Evolutionary conservation across 2,113 vertebrate species (phyloP).

Genomic region (Peromyscus maniculatus): DNA sequence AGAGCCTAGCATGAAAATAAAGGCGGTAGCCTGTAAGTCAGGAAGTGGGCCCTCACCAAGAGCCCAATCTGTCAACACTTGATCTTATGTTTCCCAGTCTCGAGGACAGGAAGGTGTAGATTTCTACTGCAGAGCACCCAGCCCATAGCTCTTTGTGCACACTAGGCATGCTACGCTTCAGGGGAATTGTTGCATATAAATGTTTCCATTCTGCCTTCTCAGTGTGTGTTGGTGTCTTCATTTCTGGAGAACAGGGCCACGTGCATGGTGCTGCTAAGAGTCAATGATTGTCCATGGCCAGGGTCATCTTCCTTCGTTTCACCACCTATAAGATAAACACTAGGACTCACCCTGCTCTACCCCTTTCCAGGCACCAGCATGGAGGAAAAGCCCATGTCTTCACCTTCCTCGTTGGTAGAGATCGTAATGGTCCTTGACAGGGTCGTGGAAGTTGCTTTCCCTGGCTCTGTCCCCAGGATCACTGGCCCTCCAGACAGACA

Average conservation of each 20-base stretch:
- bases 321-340: background rate
- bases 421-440: background rate
- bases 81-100: background rate
- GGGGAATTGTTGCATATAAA: background rate
- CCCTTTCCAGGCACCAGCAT: background rate
- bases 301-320: background rate
- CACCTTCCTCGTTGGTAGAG: background rate
- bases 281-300: background rate
- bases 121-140: background rate
- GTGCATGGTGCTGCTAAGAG: background rate
- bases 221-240: no score
- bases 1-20: background rate
- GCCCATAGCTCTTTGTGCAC: background rate
- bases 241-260: background rate
- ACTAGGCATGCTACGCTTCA: background rate
- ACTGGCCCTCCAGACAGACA: slow-evolving; percentile 48
- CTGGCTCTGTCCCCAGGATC: background rate
- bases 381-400: background rate
- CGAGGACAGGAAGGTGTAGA: background rate
- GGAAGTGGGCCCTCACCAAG: background rate
- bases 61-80: background rate
- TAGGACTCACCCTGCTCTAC: fast-evolving
- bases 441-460: background rate
- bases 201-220: background rate
- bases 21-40: background rate